Base-by-base conservation (phyloP, 2,888 invertebrate genomes). In the Arctia plantaginis region DNA sequence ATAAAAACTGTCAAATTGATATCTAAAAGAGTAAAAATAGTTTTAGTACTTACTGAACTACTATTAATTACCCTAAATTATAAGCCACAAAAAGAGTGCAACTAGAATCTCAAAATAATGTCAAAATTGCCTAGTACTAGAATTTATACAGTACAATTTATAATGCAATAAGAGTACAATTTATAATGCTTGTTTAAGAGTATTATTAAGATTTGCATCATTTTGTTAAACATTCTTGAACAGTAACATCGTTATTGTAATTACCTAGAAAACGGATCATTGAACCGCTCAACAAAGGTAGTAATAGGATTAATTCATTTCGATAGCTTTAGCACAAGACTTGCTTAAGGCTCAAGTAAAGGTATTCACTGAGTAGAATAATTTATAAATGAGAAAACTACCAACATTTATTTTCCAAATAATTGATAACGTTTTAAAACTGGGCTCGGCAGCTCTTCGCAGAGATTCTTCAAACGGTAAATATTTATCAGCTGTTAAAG, bases 401-500 rank as follows among this genome's bases (percentile, higher is more conserved):
- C 68, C 6, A 39, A 74, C 55, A 68, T n/a, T 67, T 67, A 41
- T 68, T 70, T 72, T n/a, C 8, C n/a, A 55, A 62, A 74, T 76
- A 72, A 73, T 76, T 69, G 47, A 72, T 75, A 70, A 70, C 59
- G 71, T 64, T 75, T 71, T 74, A 72, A 73, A 76, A 65, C 69
- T 66, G 62, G 44, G 65, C 74, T 77, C 55, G 67, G 64, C 39
- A 62, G 68, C 62, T 77, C 35, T 71, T 44, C 30, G 1, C n/a
- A 35, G 55, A 72, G 64, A 64, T 71, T 72, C 55, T 69, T 73
- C 67, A 72, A 76, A 71, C 74, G 74, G 72, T 64, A 81, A 81
- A 73, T 76, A 74, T 68, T 80, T 65, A 67, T 62, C 47, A 78
- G 23, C 71, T 55, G 69, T 83, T 39, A 59, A 71, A 39, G 35